Percentiles rank a stretch among this genome's conserved stretches.
phyloP scores from a whole-genome alignment of 1,140 invertebrate species.

The Metopolophium dirhodum region DNA sequence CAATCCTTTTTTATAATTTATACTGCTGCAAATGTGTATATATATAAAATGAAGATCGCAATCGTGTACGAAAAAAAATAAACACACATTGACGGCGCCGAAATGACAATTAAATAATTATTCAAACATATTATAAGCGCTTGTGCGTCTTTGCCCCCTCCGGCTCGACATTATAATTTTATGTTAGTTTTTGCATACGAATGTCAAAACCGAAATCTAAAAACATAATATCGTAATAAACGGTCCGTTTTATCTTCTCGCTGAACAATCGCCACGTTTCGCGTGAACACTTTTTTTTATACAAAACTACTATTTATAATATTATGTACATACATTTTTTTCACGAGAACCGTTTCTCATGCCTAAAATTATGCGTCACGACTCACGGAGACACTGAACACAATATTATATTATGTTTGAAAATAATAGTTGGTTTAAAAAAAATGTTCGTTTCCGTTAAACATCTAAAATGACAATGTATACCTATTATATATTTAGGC shows the following conservation, averaged over 20 bases:
- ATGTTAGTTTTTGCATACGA: background rate
- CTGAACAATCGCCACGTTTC: background rate
- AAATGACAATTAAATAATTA: constrained; percentile 9
- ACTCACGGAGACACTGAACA: too few relatives aligned
- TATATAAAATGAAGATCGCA: background rate
- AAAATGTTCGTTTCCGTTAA: background rate
- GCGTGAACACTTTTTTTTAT: background rate
- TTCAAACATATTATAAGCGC: background rate
- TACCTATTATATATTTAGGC: too few relatives aligned
- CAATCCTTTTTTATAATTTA: background rate
- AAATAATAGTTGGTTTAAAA: background rate
- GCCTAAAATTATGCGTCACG: background rate
- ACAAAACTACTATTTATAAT: background rate
- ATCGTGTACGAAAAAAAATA: background rate
- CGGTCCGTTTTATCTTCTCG: background rate
- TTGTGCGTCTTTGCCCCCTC: background rate
- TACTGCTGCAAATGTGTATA: background rate
- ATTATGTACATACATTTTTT: background rate
- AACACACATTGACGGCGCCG: background rate
- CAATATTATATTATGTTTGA: background rate
- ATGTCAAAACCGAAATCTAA: background rate
- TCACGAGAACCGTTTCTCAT: background rate
- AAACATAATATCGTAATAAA: background rate
- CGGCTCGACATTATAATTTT: background rate
- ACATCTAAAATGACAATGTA: background rate